Base-by-base conservation (phyloP, 2,888 invertebrate species). In the Lepidochitona cinerea region DNA sequence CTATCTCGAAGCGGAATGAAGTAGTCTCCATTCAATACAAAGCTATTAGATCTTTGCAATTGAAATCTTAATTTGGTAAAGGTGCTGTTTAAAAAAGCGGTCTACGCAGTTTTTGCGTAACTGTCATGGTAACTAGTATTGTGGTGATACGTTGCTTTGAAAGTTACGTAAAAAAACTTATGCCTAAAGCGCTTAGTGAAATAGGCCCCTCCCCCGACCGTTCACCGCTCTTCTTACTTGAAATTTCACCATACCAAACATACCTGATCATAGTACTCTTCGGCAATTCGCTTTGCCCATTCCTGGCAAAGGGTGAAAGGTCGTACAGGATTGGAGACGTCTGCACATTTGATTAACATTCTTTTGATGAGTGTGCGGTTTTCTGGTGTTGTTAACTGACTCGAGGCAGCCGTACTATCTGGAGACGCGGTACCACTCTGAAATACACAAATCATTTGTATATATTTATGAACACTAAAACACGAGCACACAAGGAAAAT, bases 281-380 rank as follows among this genome's bases (percentile, higher is more conserved):
- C 97, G 0, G 98, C 97, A 81, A 99, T 99, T 86, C 97, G 93
- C 82, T 95, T 93, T 0, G 98, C 96, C 99, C 99, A 99, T 91
- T 97, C 97, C 53, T 96, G 93, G 80, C 92, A 92, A 36, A 92
- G 81, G 78, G 93, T 93, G 85, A 96, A 93, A 0, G 97, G 97
- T 74, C 99, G 92, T 1, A 97, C 95, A 0, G 99, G 98, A 92
- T 99, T 99, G 76, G 97, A 97, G 36, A 99, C 97, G 90, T 99
- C 99, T 0, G 98, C 97, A 90, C 98, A 98, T 91, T 98, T 99
- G 88, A 99, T 98, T 93, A 99, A 94, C 97, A 99, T 98, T 79
- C 98, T 93, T 89, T 97, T 96, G 77, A 97, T 94, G 49, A 98
- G 92, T 52, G 94, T 79, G 65, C 85, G 94, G 89, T 97, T 97